Evolutionary conservation across 2,888 invertebrate species (phyloP).

Genomic region (Eristalis pertinax): DNA sequence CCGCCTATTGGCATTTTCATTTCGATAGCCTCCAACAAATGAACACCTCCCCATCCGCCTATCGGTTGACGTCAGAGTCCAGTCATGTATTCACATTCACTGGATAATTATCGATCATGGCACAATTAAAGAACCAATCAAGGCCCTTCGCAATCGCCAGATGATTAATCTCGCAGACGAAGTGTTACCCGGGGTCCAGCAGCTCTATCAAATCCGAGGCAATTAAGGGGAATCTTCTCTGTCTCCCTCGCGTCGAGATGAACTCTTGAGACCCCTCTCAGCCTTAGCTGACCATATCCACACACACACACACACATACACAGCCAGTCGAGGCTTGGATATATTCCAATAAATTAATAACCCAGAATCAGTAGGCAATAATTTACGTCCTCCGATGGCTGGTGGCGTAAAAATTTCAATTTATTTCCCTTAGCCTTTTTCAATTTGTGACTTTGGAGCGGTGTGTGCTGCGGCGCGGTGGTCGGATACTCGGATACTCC

Average conservation of each 20-base stretch:
- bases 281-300: constrained; percentile 10
- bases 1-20: background rate
- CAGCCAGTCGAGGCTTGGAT: constrained; percentile 16
- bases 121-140: constrained; percentile 11
- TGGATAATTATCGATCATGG: constrained; percentile 7
- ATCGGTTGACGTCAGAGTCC: background rate
- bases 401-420: constrained; percentile 71
- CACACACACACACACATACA: background rate
- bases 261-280: constrained; percentile 41
- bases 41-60: background rate
- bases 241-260: constrained; percentile 8
- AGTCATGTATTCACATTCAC: background rate
- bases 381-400: constrained; percentile 68
- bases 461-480: constrained; percentile 4
- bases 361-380: constrained; percentile 65
- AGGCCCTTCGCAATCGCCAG: background rate
- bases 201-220: constrained; percentile 45
- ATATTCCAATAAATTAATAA: constrained; percentile 71
- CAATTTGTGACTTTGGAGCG: constrained; percentile 63
- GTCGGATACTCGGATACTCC: constrained; percentile 17
- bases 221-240: constrained; percentile 50
- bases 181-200: constrained; percentile 1
- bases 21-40: background rate
- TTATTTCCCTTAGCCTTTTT: constrained; percentile 69
- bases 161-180: background rate